phyloP scores from a whole-genome alignment of 2,113 vertebrate genomes.

The Plotosus lineatus region DNA sequence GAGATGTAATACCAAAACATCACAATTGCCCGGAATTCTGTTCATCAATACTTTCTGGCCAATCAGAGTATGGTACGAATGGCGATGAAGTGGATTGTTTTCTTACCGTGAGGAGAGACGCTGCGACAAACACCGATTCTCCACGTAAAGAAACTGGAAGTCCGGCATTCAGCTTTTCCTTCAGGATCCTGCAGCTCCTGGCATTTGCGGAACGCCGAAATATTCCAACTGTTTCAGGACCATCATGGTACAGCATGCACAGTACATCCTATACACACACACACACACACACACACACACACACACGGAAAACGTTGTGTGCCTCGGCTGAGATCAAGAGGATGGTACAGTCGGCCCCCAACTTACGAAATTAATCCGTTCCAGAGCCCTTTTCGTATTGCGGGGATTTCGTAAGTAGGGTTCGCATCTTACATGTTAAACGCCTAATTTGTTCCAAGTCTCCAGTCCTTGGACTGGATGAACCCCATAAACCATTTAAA shows the following conservation, averaged over 20 bases:
- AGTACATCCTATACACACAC: slow-evolving; percentile 73
- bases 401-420: too few species aligned
- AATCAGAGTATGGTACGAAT: too few species aligned
- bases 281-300: slow-evolving; percentile 11
- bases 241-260: slow-evolving; percentile 72
- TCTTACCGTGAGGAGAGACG: slow-evolving; percentile 77
- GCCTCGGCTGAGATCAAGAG: not conserved
- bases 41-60: too few species aligned
- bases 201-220: slow-evolving; percentile 80
- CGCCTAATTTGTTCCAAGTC: too few species aligned
- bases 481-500: too few species aligned
- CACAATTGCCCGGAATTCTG: too few species aligned
- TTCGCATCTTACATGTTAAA: too few species aligned
- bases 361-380: too few species aligned
- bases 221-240: slow-evolving; percentile 74
- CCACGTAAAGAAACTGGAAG: slow-evolving; percentile 68
- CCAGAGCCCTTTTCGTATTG: too few species aligned
- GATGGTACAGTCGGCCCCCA: not conserved
- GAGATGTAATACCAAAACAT: too few species aligned
- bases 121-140: slow-evolving; percentile 78
- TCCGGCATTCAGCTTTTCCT: slow-evolving; percentile 76
- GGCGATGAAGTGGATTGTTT: too few species aligned
- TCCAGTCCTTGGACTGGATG: too few species aligned
- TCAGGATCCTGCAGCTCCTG: slow-evolving; percentile 77
- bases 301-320: not conserved